Percentiles rank a stretch among this genome's conserved stretches.
These are phyloP conservation scores for Argynnis bischoffii DNA, from an alignment of 2,888 invertebrate species.

Conservation along the genomic window DNA sequence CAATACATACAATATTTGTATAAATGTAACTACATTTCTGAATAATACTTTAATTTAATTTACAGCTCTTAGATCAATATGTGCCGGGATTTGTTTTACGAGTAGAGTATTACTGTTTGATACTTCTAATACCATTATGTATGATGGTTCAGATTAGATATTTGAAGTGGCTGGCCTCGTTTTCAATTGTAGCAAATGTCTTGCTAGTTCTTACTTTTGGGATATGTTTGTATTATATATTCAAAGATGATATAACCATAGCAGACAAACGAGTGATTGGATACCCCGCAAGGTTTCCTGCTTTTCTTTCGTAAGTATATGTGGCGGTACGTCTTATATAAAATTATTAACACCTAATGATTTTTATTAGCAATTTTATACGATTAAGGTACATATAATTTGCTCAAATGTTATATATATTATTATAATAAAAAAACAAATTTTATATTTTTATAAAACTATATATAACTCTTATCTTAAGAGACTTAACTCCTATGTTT, in stretches of 20 bases:
- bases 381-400: not conserved
- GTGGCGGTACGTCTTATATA: no score
- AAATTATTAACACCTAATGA: not conserved
- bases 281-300: slow-evolving; percentile 84
- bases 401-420: not conserved
- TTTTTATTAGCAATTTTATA: not conserved
- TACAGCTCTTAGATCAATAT: slow-evolving; percentile 70
- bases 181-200: slow-evolving; percentile 93
- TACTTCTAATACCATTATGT: slow-evolving; percentile 65
- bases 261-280: slow-evolving; percentile 79
- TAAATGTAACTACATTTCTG: not conserved
- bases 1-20: no score
- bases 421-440: not conserved
- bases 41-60: slow-evolving; percentile 31
- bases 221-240: slow-evolving; percentile 92
- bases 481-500: no score
- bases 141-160: slow-evolving; percentile 84
- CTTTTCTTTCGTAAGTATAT: slow-evolving; percentile 88
- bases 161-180: slow-evolving; percentile 92
- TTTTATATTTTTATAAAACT: no score
- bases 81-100: slow-evolving; percentile 54
- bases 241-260: slow-evolving; percentile 75
- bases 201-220: slow-evolving; percentile 89
- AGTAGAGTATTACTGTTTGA: slow-evolving; percentile 70
- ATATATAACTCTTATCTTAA: no score